A percentile compares a stretch with the other conserved stretches of the same genome.
Conservation (phyloP, 2,797 vertebrate species). For the Semotilus atromaculatus region DNA sequence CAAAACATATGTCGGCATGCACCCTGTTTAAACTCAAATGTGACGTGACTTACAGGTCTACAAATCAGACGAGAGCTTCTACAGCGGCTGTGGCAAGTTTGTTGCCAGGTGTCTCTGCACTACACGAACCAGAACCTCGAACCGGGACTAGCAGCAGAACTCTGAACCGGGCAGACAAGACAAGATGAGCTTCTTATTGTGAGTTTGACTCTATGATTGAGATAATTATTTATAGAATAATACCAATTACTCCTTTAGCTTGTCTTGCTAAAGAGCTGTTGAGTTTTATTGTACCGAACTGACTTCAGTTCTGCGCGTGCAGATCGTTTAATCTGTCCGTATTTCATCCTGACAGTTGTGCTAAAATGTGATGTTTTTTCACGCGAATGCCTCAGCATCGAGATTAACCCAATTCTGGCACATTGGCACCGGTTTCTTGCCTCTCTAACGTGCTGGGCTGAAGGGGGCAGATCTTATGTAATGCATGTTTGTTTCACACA, state of each 20-base stretch:
- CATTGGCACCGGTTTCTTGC: not conserved
- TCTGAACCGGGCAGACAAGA: not conserved
- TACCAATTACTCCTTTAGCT: not conserved
- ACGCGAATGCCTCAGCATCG: not conserved
- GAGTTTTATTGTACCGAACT: not conserved
- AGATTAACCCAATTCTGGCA: not conserved
- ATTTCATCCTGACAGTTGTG: not conserved
- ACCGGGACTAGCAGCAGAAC: not conserved
- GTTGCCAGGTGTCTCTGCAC: conserved; percentile 15
- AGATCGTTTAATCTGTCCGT: not conserved
- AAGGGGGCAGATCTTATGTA: conserved; percentile 18
- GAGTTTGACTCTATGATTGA: conserved; percentile 60
- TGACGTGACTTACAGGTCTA: not conserved
- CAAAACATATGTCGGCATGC: not conserved
- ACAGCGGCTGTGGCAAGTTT: conserved; percentile 33
- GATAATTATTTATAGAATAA: not conserved
- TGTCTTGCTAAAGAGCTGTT: not conserved
- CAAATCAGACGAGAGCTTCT: not conserved
- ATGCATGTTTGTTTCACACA: conserved; percentile 33
- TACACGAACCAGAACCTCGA: not conserved
- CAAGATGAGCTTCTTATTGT: conserved; percentile 84
- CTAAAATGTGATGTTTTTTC: not conserved
- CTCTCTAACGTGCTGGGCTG: not conserved
- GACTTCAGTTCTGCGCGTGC: conserved; percentile 1
- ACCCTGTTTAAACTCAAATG: fast-evolving